Evolutionary conservation across 1,140 invertebrate genomes (phyloP), one percentile per base, ranked within the genome.

Genomic region (Drosophila rufa): DNA sequence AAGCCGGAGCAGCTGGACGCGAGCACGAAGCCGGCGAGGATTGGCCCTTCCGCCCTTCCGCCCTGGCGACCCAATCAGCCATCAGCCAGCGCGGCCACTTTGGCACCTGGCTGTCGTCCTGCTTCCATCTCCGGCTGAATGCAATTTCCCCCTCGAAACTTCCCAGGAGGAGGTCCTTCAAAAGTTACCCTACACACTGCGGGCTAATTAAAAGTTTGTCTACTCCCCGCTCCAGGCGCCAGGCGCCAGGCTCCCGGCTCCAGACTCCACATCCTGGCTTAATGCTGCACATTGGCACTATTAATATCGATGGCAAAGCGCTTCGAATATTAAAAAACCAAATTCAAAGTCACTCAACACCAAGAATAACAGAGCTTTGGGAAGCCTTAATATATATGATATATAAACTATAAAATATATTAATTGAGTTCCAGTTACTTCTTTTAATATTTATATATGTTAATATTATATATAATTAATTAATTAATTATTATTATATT

Each of bases 1-100:
- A 76, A 76, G 61, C 42, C 46, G 42, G 2, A 43, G 25, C 73
- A 46, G 46, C 46, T 75, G 66, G n/a, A 42, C 70, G 17, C 43
- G 73, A 47, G 55, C 70, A 75, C 65, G 69, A 30, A 30, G 25
- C 30, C 50, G 45, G 22, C 22, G 65, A 50, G 36, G 43, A 45
- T 45, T 62, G 22, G 17, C 42, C 27, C 27, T 30, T 30, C 25
- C 25, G 25, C 25, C 25, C 5, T 65, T 42, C 56, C 53, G 17
- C 12, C n/a, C 55, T 61, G 53, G 4, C 56, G 17, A 11, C 19
- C 40, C 62, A 65, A 62, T 65, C 62, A 65, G 33, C 19, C 8
- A 40, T 11, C 33, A 36, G 33, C 33, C 7, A 33, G 30, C 30
- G 25, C 7, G 5, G 22, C 5, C 47, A 51, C 27, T 51, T 19